Evolutionary conservation across 2,888 invertebrate genomes (phyloP).

Genomic region (Ryuthela nishihirai): DNA sequence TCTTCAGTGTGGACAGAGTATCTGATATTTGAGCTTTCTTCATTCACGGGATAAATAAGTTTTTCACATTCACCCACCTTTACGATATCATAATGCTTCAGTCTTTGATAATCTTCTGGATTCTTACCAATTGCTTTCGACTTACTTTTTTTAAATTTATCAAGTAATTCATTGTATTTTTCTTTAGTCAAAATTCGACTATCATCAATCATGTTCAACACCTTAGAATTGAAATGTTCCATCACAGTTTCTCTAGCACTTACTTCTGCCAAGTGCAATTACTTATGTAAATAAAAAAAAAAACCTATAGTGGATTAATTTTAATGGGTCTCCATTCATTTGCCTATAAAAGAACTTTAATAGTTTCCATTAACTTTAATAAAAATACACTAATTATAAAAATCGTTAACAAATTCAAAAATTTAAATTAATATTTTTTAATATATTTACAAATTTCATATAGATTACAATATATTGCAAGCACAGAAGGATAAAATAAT

Average conservation of each 20-base stretch:
- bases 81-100: background rate
- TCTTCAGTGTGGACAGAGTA: background rate
- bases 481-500: too few relatives aligned
- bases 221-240: background rate
- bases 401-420: background rate
- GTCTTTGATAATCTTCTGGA: background rate
- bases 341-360: background rate
- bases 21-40: background rate
- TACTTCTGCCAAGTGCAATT: background rate
- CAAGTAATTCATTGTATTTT: background rate
- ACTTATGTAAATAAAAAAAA: background rate
- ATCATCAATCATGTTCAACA: background rate
- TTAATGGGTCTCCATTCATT: background rate
- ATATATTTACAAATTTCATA: background rate
- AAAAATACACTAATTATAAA: background rate
- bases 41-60: background rate
- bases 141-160: background rate
- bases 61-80: too few relatives aligned
- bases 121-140: background rate
- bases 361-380: background rate
- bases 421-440: background rate
- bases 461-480: background rate
- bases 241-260: background rate
- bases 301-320: conserved; percentile 1
- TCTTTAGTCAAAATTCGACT: background rate